phyloP scores from a whole-genome alignment of 1,140 invertebrate genomes.

The Antheraea mylitta region DNA sequence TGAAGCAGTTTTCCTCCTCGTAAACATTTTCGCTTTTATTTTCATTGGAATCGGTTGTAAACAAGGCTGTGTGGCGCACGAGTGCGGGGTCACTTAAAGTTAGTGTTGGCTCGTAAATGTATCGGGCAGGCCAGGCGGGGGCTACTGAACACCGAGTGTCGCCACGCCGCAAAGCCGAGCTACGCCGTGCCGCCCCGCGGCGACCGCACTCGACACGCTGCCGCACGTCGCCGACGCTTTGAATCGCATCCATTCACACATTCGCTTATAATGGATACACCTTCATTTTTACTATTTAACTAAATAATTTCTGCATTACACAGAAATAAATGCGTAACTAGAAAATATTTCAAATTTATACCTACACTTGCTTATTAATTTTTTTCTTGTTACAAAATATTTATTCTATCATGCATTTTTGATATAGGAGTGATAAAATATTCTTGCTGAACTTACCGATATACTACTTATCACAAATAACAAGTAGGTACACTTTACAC shows the following conservation, averaged over 20 bases:
- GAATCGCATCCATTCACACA: slow-evolving; percentile 73
- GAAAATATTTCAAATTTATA: neutral
- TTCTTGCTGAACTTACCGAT: too few species aligned
- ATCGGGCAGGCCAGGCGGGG: slow-evolving; percentile 63
- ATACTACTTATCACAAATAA: too few species aligned
- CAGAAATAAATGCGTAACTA: neutral
- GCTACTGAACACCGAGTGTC: slow-evolving; percentile 46
- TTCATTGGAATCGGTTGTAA: slow-evolving; percentile 68
- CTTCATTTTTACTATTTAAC: slow-evolving; percentile 14
- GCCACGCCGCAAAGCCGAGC: slow-evolving; percentile 28
- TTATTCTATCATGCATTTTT: too few species aligned
- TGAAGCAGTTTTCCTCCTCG: neutral
- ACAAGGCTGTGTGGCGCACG: slow-evolving; percentile 60
- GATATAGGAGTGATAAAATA: too few species aligned
- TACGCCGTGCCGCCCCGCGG: slow-evolving; percentile 60
- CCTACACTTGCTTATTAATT: too few species aligned
- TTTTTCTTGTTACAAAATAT: too few species aligned
- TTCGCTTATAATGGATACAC: slow-evolving; percentile 53
- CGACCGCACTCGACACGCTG: slow-evolving; percentile 74
- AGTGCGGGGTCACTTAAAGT: slow-evolving; percentile 71
- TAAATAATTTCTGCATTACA: neutral
- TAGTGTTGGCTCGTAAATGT: slow-evolving; percentile 75
- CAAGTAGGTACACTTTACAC: too few species aligned
- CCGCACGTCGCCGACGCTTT: slow-evolving; percentile 71
- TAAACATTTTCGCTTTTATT: slow-evolving; percentile 58